Percentiles rank a stretch among this genome's conserved stretches.
phyloP scores from a whole-genome alignment of 2,888 invertebrate genomes.

The Apamea monoglypha region DNA sequence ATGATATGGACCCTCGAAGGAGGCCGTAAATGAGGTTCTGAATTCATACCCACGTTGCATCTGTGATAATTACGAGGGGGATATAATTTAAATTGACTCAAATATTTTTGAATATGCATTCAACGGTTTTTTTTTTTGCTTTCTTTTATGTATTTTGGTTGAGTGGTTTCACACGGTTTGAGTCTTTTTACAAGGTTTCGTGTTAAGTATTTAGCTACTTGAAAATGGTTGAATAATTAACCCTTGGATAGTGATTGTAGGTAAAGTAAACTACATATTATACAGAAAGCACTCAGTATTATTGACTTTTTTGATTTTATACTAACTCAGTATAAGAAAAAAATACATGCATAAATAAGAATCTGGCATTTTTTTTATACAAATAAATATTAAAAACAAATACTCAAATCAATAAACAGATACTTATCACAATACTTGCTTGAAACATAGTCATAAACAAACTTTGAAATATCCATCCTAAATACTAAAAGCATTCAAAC shows the following conservation, averaged over 20 bases:
- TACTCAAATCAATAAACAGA: background rate
- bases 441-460: constrained; percentile 4
- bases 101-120: constrained; percentile 75
- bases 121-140: constrained; percentile 57
- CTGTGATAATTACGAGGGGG: constrained; percentile 79
- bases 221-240: background rate
- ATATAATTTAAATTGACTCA: constrained; percentile 71
- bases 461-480: constrained; percentile 13
- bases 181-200: constrained; percentile 2
- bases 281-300: background rate
- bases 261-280: background rate
- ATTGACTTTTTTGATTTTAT: too few relatives aligned
- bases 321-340: background rate
- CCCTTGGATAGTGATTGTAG: background rate
- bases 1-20: constrained; percentile 86
- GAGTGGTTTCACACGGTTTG: constrained; percentile 40
- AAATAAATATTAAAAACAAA: background rate
- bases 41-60: constrained; percentile 85
- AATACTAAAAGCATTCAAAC: constrained; percentile 43
- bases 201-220: constrained; percentile 18
- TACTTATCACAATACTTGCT: constrained; percentile 2
- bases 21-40: constrained; percentile 85
- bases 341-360: background rate
- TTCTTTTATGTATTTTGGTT: constrained; percentile 24
- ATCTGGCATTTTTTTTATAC: too few relatives aligned